phyloP scores from a whole-genome alignment of 2,888 invertebrate genomes.

The Atrina japonica region DNA sequence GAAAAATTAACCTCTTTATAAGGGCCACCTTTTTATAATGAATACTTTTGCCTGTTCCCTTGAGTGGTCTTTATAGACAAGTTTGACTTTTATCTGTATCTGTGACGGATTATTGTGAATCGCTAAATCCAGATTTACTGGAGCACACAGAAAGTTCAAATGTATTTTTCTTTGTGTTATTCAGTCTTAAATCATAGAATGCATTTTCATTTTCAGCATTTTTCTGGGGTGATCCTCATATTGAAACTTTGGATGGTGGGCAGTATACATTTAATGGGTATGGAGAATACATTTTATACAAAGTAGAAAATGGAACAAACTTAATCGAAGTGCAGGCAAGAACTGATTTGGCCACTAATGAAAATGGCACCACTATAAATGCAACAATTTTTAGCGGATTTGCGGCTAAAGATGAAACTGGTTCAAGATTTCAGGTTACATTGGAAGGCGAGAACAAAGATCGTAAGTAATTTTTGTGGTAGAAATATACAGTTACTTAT shows the following conservation, averaged over 20 bases:
- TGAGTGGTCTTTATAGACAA: too few species aligned
- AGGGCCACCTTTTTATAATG: too few species aligned
- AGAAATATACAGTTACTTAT: too few species aligned
- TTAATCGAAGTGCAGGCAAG: constrained; percentile 46
- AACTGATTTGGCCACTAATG: constrained; percentile 36
- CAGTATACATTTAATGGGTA: constrained; percentile 54
- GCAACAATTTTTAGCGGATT: constrained; percentile 59
- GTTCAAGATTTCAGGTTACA: constrained; percentile 13
- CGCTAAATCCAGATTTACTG: too few species aligned
- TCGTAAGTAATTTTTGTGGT: too few species aligned
- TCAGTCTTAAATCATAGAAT: too few species aligned
- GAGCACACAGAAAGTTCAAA: too few species aligned
- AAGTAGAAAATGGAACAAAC: constrained; percentile 5
- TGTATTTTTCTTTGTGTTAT: too few species aligned
- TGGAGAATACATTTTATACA: constrained; percentile 54
- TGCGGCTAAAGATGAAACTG: constrained; percentile 41
- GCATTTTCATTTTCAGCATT: constrained; percentile 10
- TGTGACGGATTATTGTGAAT: too few species aligned
- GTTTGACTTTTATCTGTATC: too few species aligned
- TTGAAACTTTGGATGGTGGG: constrained; percentile 50
- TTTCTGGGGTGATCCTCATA: constrained; percentile 56
- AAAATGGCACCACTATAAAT: constrained; percentile 41
- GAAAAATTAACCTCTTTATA: too few species aligned
- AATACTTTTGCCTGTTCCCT: too few species aligned
- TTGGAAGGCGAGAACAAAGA: constrained; percentile 8